Evolutionary conservation across 2,797 vertebrate species (phyloP).

Genomic region (Megaceryle alcyon): DNA sequence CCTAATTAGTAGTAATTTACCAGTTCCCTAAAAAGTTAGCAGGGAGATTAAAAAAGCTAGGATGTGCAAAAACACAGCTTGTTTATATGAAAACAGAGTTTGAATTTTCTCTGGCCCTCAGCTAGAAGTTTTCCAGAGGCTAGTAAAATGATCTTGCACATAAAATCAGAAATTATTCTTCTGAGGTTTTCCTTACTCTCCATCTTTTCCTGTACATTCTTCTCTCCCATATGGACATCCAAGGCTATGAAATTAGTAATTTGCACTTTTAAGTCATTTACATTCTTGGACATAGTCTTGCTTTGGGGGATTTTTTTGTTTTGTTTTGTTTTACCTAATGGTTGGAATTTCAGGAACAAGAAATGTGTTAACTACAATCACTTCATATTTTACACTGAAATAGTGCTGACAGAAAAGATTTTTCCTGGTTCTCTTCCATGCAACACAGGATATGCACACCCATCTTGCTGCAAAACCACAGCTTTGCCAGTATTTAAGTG

Average conservation of each 20-base stretch:
- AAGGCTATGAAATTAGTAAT: neutral
- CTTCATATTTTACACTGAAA: neutral
- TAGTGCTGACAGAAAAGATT: neutral
- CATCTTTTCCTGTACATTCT: neutral
- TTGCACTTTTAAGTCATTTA: neutral
- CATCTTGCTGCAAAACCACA: neutral
- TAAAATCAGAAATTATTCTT: neutral
- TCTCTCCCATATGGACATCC: neutral
- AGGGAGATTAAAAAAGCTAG: neutral
- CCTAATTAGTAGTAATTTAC: neutral
- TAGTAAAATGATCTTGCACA: neutral
- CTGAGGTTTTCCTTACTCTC: neutral
- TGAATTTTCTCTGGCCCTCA: neutral
- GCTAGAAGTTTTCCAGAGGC: neutral
- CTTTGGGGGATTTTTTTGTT: neutral
- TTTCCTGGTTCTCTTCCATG: neutral
- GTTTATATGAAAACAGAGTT: neutral
- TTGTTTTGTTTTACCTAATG: too few species aligned
- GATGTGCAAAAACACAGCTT: neutral
- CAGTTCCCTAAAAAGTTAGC: neutral
- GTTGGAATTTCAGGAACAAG: neutral
- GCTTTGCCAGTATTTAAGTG: neutral
- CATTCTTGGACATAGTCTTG: neutral
- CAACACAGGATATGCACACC: fast-evolving
- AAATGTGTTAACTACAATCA: neutral